A percentile compares a stretch with the other conserved stretches of the same genome.
phyloP scores from a whole-genome alignment of 2,888 invertebrate genomes.

The Phalera bucephala region DNA sequence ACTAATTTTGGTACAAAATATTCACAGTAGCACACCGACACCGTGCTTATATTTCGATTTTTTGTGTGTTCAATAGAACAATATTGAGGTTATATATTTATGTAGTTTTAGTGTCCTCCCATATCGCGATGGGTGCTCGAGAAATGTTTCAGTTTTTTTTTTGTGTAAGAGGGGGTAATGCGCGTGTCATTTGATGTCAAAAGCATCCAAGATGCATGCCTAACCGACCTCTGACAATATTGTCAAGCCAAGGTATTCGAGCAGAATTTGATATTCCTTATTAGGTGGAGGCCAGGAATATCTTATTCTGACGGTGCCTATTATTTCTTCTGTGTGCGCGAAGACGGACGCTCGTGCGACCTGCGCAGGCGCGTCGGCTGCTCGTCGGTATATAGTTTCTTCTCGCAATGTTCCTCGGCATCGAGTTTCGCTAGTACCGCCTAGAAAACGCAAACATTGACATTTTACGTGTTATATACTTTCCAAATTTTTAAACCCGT shows the following conservation, averaged over 20 bases:
- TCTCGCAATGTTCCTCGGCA: slow-evolving; percentile 53
- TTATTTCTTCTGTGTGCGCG: slow-evolving; percentile 46
- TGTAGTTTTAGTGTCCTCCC: slow-evolving; percentile 10
- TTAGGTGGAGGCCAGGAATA: slow-evolving; percentile 12
- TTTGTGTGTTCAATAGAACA: slow-evolving; percentile 13
- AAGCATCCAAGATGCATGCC: too few species aligned
- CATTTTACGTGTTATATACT: too few species aligned
- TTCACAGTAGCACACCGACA: slow-evolving; percentile 33
- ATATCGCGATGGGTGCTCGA: slow-evolving; percentile 15
- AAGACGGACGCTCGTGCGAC: slow-evolving; percentile 42
- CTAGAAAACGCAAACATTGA: slow-evolving; percentile 39
- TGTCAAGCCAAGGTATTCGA: slow-evolving; percentile 13
- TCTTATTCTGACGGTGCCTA: slow-evolving; percentile 8
- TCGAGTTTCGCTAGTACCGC: slow-evolving; percentile 50
- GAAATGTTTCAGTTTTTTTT: slow-evolving; percentile 7
- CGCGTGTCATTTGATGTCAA: too few species aligned
- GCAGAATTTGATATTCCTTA: slow-evolving; percentile 24
- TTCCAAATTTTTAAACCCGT: too few species aligned
- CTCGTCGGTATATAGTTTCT: slow-evolving; percentile 54
- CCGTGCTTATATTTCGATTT: slow-evolving; percentile 21
- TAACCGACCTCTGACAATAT: too few species aligned
- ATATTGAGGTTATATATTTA: slow-evolving; percentile 6
- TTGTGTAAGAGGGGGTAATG: too few species aligned
- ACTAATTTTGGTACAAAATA: slow-evolving; percentile 34
- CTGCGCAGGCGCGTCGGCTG: slow-evolving; percentile 64